phyloP scores from a whole-genome alignment of 2,888 invertebrate species.

The Drosophila phalerata region DNA sequence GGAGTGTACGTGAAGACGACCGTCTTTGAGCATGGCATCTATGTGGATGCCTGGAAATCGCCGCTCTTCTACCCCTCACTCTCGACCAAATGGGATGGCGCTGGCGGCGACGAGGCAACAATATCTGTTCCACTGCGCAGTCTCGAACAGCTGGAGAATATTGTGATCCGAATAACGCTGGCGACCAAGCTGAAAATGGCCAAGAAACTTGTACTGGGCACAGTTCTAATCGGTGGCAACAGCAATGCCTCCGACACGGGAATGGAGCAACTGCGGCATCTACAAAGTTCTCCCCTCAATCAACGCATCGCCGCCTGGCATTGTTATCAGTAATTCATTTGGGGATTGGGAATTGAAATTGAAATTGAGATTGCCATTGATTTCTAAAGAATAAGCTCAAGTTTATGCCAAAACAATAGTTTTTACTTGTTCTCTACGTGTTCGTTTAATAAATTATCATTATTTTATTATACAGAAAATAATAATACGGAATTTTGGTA shows the following conservation, averaged over 20 bases:
- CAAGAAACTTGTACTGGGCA: constrained; percentile 84
- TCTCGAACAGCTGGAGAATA: constrained; percentile 78
- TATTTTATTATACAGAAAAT: background rate
- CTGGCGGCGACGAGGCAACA: constrained; percentile 84
- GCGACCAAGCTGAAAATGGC: constrained; percentile 85
- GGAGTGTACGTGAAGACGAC: constrained; percentile 92
- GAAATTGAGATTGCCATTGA: constrained; percentile 28
- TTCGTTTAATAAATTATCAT: constrained; percentile 24
- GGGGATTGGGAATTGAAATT: background rate
- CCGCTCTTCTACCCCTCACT: constrained; percentile 91
- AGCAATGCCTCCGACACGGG: constrained; percentile 61
- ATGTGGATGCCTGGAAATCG: constrained; percentile 89
- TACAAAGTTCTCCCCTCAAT: constrained; percentile 74
- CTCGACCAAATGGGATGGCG: constrained; percentile 90
- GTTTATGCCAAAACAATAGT: constrained; percentile 20
- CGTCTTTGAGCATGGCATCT: constrained; percentile 89
- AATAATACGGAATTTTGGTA: rapidly evolving
- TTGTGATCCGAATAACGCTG: constrained; percentile 82
- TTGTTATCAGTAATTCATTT: constrained; percentile 76
- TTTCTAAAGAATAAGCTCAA: constrained; percentile 27
- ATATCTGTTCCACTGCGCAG: constrained; percentile 80
- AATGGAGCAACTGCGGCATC: constrained; percentile 80
- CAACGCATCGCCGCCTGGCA: constrained; percentile 84
- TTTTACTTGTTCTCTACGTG: constrained; percentile 6
- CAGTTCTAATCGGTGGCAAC: constrained; percentile 76